A percentile compares a stretch with the other conserved stretches of the same genome.
Conservation (phyloP, 2,888 invertebrate genomes). For the Exocentrus adspersus region DNA sequence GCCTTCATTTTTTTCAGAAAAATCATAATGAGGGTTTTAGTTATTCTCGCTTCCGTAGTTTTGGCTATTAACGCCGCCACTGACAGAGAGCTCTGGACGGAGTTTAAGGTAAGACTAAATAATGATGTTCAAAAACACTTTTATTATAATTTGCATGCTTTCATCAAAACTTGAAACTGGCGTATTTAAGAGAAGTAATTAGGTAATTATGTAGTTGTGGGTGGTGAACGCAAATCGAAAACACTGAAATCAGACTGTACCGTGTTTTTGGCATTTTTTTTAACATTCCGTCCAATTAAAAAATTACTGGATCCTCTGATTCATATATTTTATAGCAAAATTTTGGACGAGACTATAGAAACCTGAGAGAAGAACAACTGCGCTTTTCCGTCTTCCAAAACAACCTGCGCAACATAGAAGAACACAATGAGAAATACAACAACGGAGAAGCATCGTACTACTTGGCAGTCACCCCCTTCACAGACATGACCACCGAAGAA, state of each 20-base stretch:
- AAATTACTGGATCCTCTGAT: too few relatives aligned
- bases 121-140: too few relatives aligned
- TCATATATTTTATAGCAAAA: background rate
- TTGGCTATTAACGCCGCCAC: slow-evolving; percentile 16
- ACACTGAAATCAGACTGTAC: too few relatives aligned
- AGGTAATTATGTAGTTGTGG: too few relatives aligned
- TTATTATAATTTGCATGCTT: too few relatives aligned
- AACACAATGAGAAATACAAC: slow-evolving; percentile 2
- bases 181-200: too few relatives aligned
- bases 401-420: background rate
- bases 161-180: too few relatives aligned
- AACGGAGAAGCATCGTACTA: background rate
- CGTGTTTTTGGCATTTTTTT: too few relatives aligned
- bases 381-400: background rate
- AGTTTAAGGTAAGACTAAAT: slow-evolving; percentile 30
- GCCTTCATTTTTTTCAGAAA: slow-evolving; percentile 22
- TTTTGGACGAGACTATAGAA: background rate
- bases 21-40: slow-evolving; percentile 29
- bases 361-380: background rate
- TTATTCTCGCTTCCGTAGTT: slow-evolving; percentile 10
- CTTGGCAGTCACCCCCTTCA: background rate
- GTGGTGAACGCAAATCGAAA: too few relatives aligned
- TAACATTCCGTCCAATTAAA: too few relatives aligned
- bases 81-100: slow-evolving; percentile 19
- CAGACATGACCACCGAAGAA: background rate